phyloP scores from a whole-genome alignment of 2,113 vertebrate genomes.

The Anolis carolinensis region DNA sequence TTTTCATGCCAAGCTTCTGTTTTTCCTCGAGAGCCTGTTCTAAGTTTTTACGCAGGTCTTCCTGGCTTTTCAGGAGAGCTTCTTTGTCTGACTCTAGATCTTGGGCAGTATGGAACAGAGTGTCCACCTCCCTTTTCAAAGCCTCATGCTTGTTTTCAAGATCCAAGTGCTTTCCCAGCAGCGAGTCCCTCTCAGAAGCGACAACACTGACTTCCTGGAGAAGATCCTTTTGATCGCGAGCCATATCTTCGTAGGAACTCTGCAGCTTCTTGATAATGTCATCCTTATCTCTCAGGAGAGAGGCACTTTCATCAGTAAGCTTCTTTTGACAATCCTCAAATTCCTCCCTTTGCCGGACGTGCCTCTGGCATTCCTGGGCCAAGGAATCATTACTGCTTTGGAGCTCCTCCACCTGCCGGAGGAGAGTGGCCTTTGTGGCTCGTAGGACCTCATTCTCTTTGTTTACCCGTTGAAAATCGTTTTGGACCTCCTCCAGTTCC shows the following conservation, averaged over 20 bases:
- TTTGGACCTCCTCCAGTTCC: constrained; percentile 71
- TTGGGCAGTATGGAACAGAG: constrained; percentile 67
- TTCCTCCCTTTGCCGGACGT: constrained; percentile 66
- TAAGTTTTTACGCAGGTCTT: constrained; percentile 71
- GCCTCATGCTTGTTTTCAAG: constrained; percentile 73
- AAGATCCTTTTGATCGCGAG: constrained; percentile 72
- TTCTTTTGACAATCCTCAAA: constrained; percentile 72
- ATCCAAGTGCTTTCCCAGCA: constrained; percentile 70
- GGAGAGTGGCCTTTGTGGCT: constrained; percentile 61
- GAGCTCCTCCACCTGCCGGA: constrained; percentile 74
- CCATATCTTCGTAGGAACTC: constrained; percentile 77
- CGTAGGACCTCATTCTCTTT: constrained; percentile 74
- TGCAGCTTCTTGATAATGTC: constrained; percentile 78
- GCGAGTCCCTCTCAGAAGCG: constrained; percentile 77
- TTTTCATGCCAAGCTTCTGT: constrained; percentile 61
- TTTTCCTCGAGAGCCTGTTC: constrained; percentile 69
- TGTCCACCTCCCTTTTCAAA: constrained; percentile 78
- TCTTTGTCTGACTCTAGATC: constrained; percentile 78
- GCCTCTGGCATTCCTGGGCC: constrained; percentile 65
- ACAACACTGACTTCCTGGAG: constrained; percentile 75
- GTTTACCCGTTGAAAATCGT: constrained; percentile 70
- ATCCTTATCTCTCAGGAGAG: constrained; percentile 78
- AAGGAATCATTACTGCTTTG: constrained; percentile 66
- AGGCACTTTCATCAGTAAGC: constrained; percentile 78
- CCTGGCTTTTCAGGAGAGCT: constrained; percentile 67